Base-by-base conservation (phyloP, 2,797 vertebrate species). In the Manis crassicaudata region DNA sequence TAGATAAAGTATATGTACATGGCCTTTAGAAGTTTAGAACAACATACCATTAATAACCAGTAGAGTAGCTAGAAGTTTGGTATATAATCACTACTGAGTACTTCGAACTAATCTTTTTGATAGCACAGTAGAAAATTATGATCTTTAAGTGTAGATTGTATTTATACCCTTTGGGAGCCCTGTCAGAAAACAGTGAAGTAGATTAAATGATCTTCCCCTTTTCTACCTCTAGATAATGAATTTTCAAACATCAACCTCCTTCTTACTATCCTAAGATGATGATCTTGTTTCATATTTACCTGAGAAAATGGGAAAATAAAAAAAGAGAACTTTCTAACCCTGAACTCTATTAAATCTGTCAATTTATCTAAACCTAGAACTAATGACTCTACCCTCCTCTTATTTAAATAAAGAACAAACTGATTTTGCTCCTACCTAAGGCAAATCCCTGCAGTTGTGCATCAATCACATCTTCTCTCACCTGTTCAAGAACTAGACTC, bases 241-340 rank as follows among this genome's bases (percentile, higher is more conserved):
- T 80, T 81, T 95, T 88, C 14, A 21, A 43, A 46, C 43, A 56
- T 32, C 21, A 91, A 3, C 2, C 3, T 87, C 12, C 14, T 75
- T 14, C 17, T 68, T 2, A 10, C 60, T 79, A 65, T 67, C 94
- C 35, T 80, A n/a, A 85, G 7, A 27, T 72, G 43, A 58, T 62
- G 10, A 73, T 85, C 7, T 86, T 50, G 35, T 85, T 95, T 96
- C 35, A 76, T 92, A 81, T 63, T 92, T 70, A 52, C 35, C 60
- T 87, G 70, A 94, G 46, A 87, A 85, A 76, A 82, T 27, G 11
- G 80, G 4, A 91, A 50, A 6, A 7, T 73, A 58, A 73, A 82
- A 62, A 88, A 81, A 80, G 27, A 92, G 9, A 90, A 88, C 3
- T 32, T 77, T 89, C 23, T 94, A 25, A 60, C n/a, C 4, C 12